Percentiles rank a stretch among this genome's conserved stretches.
Evolutionary conservation across 2,113 vertebrate genomes (phyloP).

Genomic region (Actenoides lindsayi): DNA sequence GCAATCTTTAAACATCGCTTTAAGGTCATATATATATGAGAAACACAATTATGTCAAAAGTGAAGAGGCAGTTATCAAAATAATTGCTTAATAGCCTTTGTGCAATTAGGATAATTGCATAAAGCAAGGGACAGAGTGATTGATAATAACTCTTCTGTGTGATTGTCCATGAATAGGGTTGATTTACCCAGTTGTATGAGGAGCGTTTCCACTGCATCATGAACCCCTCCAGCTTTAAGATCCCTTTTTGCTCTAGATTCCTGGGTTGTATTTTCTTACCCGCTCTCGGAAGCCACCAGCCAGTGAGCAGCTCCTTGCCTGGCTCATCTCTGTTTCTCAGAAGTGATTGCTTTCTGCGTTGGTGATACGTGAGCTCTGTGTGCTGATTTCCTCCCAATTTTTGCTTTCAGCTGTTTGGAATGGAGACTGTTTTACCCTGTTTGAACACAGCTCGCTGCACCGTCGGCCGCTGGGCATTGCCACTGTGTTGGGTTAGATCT

Average conservation of each 20-base stretch:
- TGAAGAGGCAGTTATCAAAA: background rate
- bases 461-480: background rate
- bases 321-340: rapidly evolving
- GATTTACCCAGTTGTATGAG: background rate
- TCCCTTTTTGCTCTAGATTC: background rate
- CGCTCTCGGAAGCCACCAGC: rapidly evolving
- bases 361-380: rapidly evolving
- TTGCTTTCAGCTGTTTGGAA: background rate
- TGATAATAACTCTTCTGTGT: background rate
- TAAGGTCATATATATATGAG: background rate
- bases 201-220: background rate
- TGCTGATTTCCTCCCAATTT: background rate
- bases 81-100: background rate
- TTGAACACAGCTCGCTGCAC: background rate
- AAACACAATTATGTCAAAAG: background rate
- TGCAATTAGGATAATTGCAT: background rate
- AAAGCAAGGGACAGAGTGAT: background rate
- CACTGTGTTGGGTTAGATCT: rapidly evolving
- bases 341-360: background rate
- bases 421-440: rapidly evolving
- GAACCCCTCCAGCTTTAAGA: background rate
- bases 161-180: background rate
- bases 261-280: rapidly evolving
- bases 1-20: background rate
- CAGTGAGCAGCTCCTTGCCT: background rate